Percentiles rank a stretch among this genome's conserved stretches.
Conservation (phyloP, 1,140 invertebrate genomes). For the Chionoecetes opilio region DNA sequence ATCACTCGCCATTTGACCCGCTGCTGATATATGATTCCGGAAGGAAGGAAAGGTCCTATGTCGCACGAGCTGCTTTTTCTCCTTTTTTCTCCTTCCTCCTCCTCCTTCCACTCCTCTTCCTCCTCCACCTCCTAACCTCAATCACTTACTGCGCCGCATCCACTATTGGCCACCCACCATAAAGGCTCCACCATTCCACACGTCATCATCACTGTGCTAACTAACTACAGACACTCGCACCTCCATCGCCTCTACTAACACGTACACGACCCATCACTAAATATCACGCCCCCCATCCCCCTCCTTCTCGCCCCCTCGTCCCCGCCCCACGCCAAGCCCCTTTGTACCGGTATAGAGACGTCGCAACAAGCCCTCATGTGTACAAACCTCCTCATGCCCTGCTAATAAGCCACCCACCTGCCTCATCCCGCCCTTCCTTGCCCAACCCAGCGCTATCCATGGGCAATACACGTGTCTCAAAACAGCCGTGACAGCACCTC, state of each 20-base stretch:
- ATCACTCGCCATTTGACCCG: background rate
- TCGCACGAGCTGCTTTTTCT: background rate
- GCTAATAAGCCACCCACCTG: constrained; percentile 32
- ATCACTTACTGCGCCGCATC: background rate
- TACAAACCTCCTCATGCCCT: background rate
- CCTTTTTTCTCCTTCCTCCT: background rate
- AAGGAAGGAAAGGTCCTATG: constrained; percentile 2
- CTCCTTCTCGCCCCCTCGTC: background rate
- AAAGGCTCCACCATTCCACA: too few species aligned
- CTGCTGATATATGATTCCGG: background rate
- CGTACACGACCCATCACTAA: too few species aligned
- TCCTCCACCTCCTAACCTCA: background rate
- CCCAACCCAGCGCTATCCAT: background rate
- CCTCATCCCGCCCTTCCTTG: background rate
- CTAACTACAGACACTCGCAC: too few species aligned
- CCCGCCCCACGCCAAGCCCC: background rate
- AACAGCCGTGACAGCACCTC: constrained; percentile 46
- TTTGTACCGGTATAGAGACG: background rate
- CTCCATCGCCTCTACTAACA: too few species aligned
- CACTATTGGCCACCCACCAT: too few species aligned
- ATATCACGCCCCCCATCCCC: background rate
- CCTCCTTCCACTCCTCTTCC: background rate
- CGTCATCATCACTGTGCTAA: too few species aligned
- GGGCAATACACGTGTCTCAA: constrained; percentile 57
- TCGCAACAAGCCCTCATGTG: background rate